phyloP scores from a whole-genome alignment of 2,113 vertebrate genomes.

The Poeciliopsis turrubarensis region DNA sequence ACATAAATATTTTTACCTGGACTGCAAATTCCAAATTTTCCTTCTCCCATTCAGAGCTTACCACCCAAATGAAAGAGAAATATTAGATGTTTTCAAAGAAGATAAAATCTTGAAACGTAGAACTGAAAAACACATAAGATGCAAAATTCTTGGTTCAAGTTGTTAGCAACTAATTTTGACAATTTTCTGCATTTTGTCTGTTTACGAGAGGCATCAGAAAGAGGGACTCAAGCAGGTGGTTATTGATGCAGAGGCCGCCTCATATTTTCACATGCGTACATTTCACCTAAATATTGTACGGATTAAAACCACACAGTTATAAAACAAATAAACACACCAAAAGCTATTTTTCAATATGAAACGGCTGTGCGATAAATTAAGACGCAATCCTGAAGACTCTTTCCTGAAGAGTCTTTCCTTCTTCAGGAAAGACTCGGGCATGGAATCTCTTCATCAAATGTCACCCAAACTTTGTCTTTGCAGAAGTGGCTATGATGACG shows the following conservation, averaged over 20 bases:
- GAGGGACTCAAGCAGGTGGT: background rate
- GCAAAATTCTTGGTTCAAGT: background rate
- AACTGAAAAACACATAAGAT: background rate
- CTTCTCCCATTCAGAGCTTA: background rate
- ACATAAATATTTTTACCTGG: too few relatives aligned
- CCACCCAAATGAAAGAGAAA: background rate
- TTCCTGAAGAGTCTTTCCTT: too few relatives aligned
- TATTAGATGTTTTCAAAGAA: background rate
- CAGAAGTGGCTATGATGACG: conserved; percentile 88
- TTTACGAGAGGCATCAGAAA: background rate
- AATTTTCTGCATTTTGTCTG: background rate
- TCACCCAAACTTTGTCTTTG: background rate
- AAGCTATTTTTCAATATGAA: background rate
- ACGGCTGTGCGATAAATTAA: background rate
- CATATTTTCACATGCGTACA: too few relatives aligned
- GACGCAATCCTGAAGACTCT: background rate
- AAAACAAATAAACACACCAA: background rate
- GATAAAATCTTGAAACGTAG: background rate
- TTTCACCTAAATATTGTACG: background rate
- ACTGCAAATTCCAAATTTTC: too few relatives aligned
- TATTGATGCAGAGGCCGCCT: too few relatives aligned
- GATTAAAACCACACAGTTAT: background rate
- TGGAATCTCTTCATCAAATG: background rate
- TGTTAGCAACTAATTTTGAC: background rate
- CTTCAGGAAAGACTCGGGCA: background rate